Evolutionary conservation across 35 echinoderm and acorn worm species (phyloP).

Genomic region (Apostichopus parvimensis): DNA sequence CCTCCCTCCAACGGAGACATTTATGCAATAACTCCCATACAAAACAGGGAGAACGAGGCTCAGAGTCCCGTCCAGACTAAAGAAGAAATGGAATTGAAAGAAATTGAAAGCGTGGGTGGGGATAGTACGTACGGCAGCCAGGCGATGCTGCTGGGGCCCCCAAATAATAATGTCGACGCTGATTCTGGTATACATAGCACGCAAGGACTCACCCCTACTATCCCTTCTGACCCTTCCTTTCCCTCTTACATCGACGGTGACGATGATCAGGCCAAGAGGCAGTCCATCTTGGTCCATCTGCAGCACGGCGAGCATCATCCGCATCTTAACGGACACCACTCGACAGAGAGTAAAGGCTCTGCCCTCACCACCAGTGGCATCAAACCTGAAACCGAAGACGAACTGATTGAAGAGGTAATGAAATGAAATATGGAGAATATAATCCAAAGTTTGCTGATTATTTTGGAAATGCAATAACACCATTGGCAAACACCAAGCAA

Average conservation of each 20-base stretch:
- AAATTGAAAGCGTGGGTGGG: constrained; percentile 77
- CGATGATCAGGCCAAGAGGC: constrained; percentile 58
- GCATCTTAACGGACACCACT: constrained; percentile 21
- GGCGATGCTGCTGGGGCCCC: constrained; percentile 53
- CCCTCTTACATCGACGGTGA: constrained; percentile 58
- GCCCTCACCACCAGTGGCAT: constrained; percentile 1
- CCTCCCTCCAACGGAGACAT: constrained; percentile 19
- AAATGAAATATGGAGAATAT: no score
- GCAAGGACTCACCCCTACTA: constrained; percentile 85
- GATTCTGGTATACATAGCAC: constrained; percentile 97
- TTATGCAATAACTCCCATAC: constrained; percentile 33
- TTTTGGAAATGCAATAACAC: no score
- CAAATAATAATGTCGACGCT: constrained; percentile 56
- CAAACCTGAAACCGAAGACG: not conserved
- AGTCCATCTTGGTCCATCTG: constrained; percentile 63
- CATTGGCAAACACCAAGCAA: no score
- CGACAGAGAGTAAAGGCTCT: not conserved
- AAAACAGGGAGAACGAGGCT: not conserved
- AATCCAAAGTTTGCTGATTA: no score
- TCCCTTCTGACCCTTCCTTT: constrained; percentile 68
- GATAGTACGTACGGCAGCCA: constrained; percentile 82
- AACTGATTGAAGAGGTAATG: constrained; percentile 25
- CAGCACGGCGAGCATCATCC: constrained; percentile 32
- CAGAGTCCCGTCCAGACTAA: constrained; percentile 17
- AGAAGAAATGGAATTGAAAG: constrained; percentile 51